Base-by-base conservation (phyloP, 2,113 vertebrate species). In the Chlamydotis undulata region DNA sequence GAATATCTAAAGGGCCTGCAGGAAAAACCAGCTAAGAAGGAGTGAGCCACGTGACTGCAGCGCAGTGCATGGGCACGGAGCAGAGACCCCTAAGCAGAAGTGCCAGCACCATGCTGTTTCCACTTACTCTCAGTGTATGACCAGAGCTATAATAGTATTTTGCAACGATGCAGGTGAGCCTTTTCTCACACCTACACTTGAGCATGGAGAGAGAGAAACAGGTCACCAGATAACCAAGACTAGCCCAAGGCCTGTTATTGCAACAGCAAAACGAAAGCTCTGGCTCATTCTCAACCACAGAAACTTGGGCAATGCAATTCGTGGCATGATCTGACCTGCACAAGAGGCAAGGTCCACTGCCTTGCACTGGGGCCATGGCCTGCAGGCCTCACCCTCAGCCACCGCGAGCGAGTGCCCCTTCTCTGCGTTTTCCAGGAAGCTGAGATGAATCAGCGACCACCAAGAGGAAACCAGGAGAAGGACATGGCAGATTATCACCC, bases 221-320 rank as follows among this genome's bases (percentile, higher is more conserved):
- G 76, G 39, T 43, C 81, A 55, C 47, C 57, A 78, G 64, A n/a
- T 19, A 85, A 68, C 29, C 77, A 79, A 33, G 45, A 75, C 29
- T 82, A 70, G 84, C 50, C 81, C 75, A 95, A 89, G 83, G 89
- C 83, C 70, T 87, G 7, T 25, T 86, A 64, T 49, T 91, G 82
- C 89, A 87, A 82, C 41, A 93, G 73, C 56, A 85, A 75, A 91
- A 95, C 63, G 87, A 96, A 87, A 95, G 85, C 84, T 91, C 64
- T 80, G 68, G 29, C 75, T 93, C 59, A 4, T 82, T 57, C 75
- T 65, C 50, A 93, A 75, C 29, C 65, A 47, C 53, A 41, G 78
- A 93, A 93, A 78, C 37, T 61, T 88, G 60, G 73, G 76, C 52
- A 75, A 74, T 25, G 70, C 8, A 0, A 85, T 50, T 50, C 6